phyloP scores from a whole-genome alignment of 2,113 vertebrate genomes.

The Mirounga angustirostris region DNA sequence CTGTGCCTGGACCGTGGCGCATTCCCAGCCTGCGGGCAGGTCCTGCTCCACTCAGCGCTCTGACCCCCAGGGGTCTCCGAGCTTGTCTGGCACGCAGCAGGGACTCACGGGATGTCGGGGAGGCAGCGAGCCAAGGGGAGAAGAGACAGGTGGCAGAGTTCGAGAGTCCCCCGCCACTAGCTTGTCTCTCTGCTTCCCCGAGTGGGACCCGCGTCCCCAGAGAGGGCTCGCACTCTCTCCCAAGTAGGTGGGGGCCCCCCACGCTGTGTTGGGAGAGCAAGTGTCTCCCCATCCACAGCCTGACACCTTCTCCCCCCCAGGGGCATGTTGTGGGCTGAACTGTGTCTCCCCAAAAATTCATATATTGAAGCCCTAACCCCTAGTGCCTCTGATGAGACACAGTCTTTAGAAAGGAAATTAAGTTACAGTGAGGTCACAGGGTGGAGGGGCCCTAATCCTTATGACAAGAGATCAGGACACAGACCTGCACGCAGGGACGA shows the following conservation, averaged over 20 bases:
- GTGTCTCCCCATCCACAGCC: background rate
- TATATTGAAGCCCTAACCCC: background rate
- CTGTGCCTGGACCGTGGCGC: accelerated
- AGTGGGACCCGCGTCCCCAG: accelerated
- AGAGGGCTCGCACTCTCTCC: background rate
- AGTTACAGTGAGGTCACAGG: background rate
- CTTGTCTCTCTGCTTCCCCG: too few relatives aligned
- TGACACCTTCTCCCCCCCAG: background rate
- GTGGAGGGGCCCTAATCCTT: too few relatives aligned
- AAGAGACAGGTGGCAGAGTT: background rate
- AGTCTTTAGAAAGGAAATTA: background rate
- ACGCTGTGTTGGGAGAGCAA: accelerated
- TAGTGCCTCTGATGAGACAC: background rate
- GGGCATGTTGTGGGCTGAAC: accelerated
- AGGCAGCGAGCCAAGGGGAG: background rate
- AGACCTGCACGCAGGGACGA: accelerated
- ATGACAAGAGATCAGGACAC: background rate
- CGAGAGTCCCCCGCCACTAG: background rate
- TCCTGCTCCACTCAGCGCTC: accelerated
- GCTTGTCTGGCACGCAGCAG: accelerated
- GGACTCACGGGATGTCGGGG: background rate
- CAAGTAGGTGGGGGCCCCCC: background rate
- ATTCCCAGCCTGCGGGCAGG: accelerated
- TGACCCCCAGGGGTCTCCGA: accelerated
- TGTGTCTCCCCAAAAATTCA: accelerated